Conservation (phyloP, 1,140 invertebrate species). For the Andrena cerasifolii region DNA sequence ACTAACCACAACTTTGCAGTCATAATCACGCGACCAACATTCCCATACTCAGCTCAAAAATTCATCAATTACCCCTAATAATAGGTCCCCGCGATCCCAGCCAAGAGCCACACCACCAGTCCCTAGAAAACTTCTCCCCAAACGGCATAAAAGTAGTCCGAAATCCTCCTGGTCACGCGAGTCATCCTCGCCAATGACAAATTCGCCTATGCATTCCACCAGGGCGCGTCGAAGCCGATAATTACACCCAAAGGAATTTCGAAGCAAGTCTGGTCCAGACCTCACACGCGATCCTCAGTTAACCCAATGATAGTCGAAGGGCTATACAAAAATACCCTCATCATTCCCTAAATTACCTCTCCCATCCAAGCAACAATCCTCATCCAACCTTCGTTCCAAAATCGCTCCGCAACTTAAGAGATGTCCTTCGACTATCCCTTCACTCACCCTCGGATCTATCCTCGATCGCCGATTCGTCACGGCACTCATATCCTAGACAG, state of each 20-base stretch:
- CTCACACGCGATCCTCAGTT: slow-evolving; percentile 36
- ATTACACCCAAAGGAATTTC: slow-evolving; percentile 1
- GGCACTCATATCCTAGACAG: slow-evolving; percentile 58
- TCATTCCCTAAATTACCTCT: not conserved
- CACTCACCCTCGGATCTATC: too few relatives aligned
- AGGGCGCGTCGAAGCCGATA: not conserved
- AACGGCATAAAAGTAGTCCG: not conserved
- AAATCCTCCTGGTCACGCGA: slow-evolving; percentile 43
- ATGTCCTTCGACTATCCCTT: not conserved
- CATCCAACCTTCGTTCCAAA: too few relatives aligned
- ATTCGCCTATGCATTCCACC: slow-evolving; percentile 33
- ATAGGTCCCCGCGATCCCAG: not conserved
- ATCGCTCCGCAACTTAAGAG: not conserved
- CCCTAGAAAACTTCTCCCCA: not conserved
- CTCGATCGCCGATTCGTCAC: slow-evolving; percentile 10
- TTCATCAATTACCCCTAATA: slow-evolving; percentile 45
- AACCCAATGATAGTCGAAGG: not conserved
- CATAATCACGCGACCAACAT: not conserved
- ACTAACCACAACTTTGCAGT: not conserved
- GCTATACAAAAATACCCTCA: slow-evolving; percentile 34
- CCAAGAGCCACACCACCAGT: too few relatives aligned
- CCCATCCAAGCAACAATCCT: too few relatives aligned
- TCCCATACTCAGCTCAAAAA: slow-evolving; percentile 25
- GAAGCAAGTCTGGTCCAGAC: not conserved
- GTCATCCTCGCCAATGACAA: slow-evolving; percentile 39